Evolutionary conservation across 2,113 vertebrate genomes (phyloP).

Genomic region (Nestor notabilis): DNA sequence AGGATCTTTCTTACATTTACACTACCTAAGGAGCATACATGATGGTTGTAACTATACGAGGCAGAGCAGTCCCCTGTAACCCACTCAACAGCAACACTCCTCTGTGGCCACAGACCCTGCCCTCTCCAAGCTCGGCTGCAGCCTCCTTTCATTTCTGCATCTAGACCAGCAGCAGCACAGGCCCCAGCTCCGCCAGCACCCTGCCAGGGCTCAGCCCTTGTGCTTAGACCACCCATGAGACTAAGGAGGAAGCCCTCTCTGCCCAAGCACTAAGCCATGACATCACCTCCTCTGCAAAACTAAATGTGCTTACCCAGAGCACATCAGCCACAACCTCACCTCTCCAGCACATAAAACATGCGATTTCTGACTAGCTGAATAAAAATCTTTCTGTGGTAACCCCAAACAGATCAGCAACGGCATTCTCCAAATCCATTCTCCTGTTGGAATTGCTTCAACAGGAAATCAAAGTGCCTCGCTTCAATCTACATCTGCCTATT

Average conservation of each 20-base stretch:
- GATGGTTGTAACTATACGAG: accelerated
- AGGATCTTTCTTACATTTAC: background rate
- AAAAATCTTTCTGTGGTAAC: background rate
- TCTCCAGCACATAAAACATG: background rate
- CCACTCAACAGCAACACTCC: background rate
- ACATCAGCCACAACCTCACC: background rate
- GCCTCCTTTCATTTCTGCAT: background rate
- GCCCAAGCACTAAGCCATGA: background rate
- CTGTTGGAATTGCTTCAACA: background rate
- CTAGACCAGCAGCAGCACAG: background rate
- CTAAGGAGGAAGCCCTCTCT: background rate
- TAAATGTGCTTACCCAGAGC: background rate
- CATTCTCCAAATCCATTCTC: background rate
- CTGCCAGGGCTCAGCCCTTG: background rate
- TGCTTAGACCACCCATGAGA: background rate
- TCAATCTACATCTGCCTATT: background rate
- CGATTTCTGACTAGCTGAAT: background rate
- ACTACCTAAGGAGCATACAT: background rate
- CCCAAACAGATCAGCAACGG: background rate
- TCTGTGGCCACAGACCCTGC: background rate
- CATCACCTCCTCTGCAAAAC: background rate
- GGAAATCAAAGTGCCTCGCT: background rate
- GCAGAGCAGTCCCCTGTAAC: accelerated
- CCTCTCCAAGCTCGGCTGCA: background rate
- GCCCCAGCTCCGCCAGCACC: background rate